A percentile compares a stretch with the other conserved stretches of the same genome.
Conservation (phyloP, 2,888 invertebrate genomes). For the Athalia circularis region DNA sequence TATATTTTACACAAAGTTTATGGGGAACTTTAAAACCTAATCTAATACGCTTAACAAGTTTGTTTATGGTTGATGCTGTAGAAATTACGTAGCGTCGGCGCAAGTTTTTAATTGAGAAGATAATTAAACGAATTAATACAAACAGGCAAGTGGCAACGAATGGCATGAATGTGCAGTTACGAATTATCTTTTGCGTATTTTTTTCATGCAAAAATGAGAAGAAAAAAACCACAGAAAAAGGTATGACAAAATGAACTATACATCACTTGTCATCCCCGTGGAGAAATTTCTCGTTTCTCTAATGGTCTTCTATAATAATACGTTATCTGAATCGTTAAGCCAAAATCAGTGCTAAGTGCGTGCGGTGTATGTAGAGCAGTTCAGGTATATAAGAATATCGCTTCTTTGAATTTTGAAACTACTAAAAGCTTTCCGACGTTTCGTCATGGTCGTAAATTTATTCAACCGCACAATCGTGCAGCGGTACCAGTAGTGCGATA, state of each 20-base stretch:
- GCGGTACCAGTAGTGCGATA: not conserved
- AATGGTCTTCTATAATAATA: not conserved
- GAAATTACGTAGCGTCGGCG: not conserved
- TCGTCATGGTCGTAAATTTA: slow-evolving; percentile 23
- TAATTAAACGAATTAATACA: slow-evolving; percentile 32
- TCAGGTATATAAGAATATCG: not conserved
- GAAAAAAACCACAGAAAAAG: not conserved
- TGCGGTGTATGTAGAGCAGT: no score
- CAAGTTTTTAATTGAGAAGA: slow-evolving; percentile 30
- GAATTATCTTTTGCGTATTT: not conserved
- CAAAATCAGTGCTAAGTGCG: not conserved
- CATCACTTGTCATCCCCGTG: no score
- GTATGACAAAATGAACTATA: not conserved
- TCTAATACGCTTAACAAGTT: slow-evolving; percentile 28
- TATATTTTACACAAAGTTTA: slow-evolving; percentile 3
- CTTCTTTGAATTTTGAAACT: slow-evolving; percentile 22
- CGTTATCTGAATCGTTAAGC: not conserved
- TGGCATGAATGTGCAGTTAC: not conserved
- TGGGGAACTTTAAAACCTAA: slow-evolving; percentile 27
- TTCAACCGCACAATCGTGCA: not conserved
- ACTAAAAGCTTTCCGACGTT: slow-evolving; percentile 21
- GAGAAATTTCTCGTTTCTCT: no score
- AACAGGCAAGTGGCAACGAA: not conserved
- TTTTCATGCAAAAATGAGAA: not conserved
- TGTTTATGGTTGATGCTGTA: slow-evolving; percentile 27